Base-by-base conservation (phyloP, 2,113 vertebrate species). In the Forbesichthys agassizii region DNA sequence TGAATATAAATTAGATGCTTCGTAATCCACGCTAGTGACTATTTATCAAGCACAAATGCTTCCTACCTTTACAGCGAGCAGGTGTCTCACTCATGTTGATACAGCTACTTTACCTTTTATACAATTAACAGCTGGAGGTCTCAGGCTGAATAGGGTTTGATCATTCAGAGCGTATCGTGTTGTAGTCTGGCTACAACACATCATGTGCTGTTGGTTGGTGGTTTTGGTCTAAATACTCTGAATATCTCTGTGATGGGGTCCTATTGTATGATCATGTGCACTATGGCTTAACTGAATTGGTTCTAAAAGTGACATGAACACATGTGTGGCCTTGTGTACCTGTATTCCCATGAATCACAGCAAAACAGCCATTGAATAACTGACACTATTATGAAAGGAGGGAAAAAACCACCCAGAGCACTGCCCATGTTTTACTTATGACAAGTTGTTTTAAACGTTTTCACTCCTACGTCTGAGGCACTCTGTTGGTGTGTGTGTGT, bases 371-470 rank as follows among this genome's bases (percentile, higher is more conserved):
- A n/a, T 55, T 55, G 16, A 51, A 27, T 16, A 55, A 51, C 49
- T 51, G 13, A 55, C n/a, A n/a, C 14, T 18, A 7, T 9, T 16
- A 9, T 9, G 18, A 7, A 16, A 55, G n/a, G 16, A 42, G 54
- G 16, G 3, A 5, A 55, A 16, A 10, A 11, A 58, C 20, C 33
- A 33, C 9, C 20, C n/a, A 7, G 7, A n/a, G 52, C 66, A 54
- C 18, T 20, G 66, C 5, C 11, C 68, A 48, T 46, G n/a, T 54
- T 16, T 42, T 57, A 46, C 56, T 75, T 56, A 73, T 49, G 73
- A 79, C 49, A 57, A 16, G 58, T 52, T 77, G 60, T 62, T 80
- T 52, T 71, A 74, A 80, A 75, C 75, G 61, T 82, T 69, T 62
- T 82, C 52, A 48, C 58, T 62, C 27, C 13, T 67, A 61, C 67